Evolutionary conservation across 2,113 vertebrate species (phyloP), one percentile per base, ranked within the genome.

Genomic region (Brachyistius frenatus): DNA sequence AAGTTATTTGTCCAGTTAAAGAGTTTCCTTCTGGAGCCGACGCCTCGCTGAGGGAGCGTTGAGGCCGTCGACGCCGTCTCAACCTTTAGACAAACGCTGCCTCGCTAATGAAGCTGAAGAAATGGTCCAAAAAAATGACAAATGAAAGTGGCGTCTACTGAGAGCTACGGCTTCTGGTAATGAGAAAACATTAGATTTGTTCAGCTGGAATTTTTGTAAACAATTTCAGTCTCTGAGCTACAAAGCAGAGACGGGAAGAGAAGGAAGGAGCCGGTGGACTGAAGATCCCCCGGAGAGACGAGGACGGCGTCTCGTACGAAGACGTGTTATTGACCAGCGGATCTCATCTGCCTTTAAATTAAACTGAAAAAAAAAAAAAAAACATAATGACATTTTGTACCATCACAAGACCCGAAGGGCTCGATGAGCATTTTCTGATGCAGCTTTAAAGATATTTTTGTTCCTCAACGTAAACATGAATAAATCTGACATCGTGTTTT

Each of bases 71-170:
- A 84, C 53, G 47, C 53, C 15, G 69, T 35, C 7, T 73, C 7
- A 2, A 50, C 50, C 49, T 74, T 74, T 69, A 86, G 61, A 83
- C 64, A 50, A 36, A 56, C 33, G 37, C 74, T n/a, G 78, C 55
- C 81, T 68, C 67, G 61, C 76, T 88, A 89, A 91, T 77, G 78
- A 91, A 73, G 66, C 78, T 66, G 47, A 66, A 67, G 79, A 80
- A 55, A 60, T 4, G 7, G 23, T 14, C 1, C 4, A 13, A 49
- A 55, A 52, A 23, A 16, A 14, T 15, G 2, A 50, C 7, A 46
- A 60, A 71, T 5, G 33, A 70, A 74, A 66, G 5, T 37, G 14
- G 32, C 16, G 2, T 37, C 46, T 70, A 44, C 39, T 65, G 83
- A 69, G 77, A 86, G 65, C 77, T 71, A 37, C 83, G 85, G 86